phyloP scores from a whole-genome alignment of 1,140 invertebrate species.

The Papilio aristodemus region DNA sequence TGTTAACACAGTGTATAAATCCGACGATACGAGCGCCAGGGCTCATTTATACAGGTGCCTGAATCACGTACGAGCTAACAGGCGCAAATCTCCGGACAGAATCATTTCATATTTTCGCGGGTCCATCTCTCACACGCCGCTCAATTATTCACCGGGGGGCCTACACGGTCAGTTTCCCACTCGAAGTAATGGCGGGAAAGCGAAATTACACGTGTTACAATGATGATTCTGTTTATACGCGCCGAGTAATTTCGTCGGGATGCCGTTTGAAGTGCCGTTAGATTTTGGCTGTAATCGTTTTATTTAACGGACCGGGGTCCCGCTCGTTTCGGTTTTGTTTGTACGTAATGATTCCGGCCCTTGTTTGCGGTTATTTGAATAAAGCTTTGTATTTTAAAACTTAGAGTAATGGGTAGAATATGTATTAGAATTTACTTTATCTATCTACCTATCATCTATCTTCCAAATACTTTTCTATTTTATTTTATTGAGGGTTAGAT shows the following conservation, averaged over 20 bases:
- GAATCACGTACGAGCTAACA: conserved; percentile 44
- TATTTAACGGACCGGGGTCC: conserved; percentile 50
- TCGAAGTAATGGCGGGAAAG: conserved; percentile 68
- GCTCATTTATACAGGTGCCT: conserved; percentile 49
- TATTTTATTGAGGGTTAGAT: background rate
- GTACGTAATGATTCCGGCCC: conserved; percentile 33
- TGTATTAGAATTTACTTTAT: background rate
- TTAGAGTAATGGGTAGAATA: background rate
- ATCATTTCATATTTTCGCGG: conserved; percentile 74
- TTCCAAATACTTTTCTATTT: background rate
- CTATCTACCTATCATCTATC: background rate
- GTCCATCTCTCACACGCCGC: conserved; percentile 60
- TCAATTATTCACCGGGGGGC: conserved; percentile 72
- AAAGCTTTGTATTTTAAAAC: conserved; percentile 23
- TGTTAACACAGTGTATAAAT: conserved; percentile 46
- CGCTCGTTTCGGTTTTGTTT: conserved; percentile 42
- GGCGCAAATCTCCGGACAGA: conserved; percentile 57
- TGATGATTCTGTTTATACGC: conserved; percentile 64
- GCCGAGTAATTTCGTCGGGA: conserved; percentile 52
- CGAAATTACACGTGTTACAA: conserved; percentile 74
- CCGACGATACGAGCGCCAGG: conserved; percentile 47
- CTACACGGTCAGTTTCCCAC: conserved; percentile 45
- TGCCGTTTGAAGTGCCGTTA: conserved; percentile 65
- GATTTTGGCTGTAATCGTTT: conserved; percentile 66
- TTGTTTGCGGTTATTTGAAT: conserved; percentile 34